phyloP scores from a whole-genome alignment of 2,113 vertebrate species.

The Limanda limanda region DNA sequence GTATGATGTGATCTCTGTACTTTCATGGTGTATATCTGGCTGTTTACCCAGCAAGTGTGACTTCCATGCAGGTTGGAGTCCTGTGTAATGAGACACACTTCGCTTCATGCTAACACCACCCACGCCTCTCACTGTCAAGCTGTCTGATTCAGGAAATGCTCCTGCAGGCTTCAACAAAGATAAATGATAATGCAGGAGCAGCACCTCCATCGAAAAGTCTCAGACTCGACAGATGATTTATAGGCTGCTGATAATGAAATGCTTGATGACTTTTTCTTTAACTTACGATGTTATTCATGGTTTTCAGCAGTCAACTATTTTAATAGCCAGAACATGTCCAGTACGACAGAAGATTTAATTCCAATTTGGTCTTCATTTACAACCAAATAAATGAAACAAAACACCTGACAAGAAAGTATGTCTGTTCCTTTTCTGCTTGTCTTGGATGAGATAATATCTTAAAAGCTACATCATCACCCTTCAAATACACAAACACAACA shows the following conservation, averaged over 20 bases:
- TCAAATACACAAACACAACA: neutral
- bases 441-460: neutral
- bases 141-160: constrained; percentile 43
- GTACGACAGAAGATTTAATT: neutral
- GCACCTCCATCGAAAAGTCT: neutral
- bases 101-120: constrained; percentile 19
- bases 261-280: constrained; percentile 10
- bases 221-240: constrained; percentile 2
- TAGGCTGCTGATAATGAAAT: constrained; percentile 8
- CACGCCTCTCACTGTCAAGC: constrained; percentile 30
- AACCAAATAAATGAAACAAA: too few species aligned
- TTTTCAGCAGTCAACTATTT: constrained; percentile 1
- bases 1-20: too few species aligned
- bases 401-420: too few species aligned
- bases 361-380: neutral
- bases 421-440: too few species aligned
- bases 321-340: neutral
- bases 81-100: constrained; percentile 14
- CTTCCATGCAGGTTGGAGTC: too few species aligned
- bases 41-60: too few species aligned
- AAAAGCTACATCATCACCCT: neutral
- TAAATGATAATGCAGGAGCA: constrained; percentile 1
- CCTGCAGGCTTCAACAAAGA: constrained; percentile 34
- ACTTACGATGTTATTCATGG: neutral
- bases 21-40: too few species aligned